Conservation (phyloP, 2,888 invertebrate genomes). For the Calliphora vomitoria region DNA sequence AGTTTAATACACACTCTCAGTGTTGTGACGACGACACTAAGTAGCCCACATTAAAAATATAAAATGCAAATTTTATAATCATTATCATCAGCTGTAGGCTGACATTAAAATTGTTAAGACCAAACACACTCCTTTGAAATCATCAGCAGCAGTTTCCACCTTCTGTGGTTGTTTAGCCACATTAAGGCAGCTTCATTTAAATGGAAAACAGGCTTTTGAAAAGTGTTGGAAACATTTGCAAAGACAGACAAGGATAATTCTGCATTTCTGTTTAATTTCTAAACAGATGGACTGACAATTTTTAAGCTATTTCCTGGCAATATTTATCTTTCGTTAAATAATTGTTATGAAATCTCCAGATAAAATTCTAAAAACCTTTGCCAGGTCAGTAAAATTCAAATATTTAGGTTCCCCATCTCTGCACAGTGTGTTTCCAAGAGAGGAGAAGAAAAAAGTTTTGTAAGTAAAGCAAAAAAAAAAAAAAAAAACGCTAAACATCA, state of each 20-base stretch:
- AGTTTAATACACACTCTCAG: not conserved
- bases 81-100: not conserved
- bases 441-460: not conserved
- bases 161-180: not conserved
- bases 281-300: too few relatives aligned
- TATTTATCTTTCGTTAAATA: too few relatives aligned
- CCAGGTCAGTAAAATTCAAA: not conserved
- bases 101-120: not conserved
- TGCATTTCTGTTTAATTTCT: too few relatives aligned
- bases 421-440: not conserved
- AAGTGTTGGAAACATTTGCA: too few relatives aligned
- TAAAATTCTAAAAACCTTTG: too few relatives aligned
- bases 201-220: not conserved
- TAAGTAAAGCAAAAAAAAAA: not conserved
- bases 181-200: not conserved
- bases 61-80: slow-evolving; percentile 32
- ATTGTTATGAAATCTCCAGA: too few relatives aligned
- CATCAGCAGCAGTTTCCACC: not conserved
- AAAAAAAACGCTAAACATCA: slow-evolving; percentile 19
- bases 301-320: too few relatives aligned
- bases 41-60: not conserved
- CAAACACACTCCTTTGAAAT: not conserved
- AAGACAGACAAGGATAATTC: too few relatives aligned
- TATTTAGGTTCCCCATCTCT: not conserved
- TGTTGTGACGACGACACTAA: not conserved